Conservation (phyloP, 2,797 vertebrate genomes). For the Benthosema pterotum region DNA sequence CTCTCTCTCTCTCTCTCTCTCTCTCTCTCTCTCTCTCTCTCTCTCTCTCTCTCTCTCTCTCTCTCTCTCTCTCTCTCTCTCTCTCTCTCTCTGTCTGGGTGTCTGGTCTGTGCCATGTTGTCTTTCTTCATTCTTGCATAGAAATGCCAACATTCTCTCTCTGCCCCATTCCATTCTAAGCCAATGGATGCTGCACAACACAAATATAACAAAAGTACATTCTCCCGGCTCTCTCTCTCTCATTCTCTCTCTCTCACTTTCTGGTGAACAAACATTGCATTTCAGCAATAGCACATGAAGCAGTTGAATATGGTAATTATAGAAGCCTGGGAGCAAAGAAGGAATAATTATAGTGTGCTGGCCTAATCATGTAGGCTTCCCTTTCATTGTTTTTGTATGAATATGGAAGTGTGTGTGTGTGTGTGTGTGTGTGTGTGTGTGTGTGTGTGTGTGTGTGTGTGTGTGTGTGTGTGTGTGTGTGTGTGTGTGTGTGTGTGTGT, state of each 20-base stretch:
- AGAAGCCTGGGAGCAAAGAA: constrained; percentile 43
- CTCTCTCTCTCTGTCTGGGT: constrained; percentile 10
- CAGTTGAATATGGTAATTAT: constrained; percentile 48
- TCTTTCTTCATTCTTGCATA: too few species aligned
- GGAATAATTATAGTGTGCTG: constrained; percentile 45
- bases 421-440: too few species aligned
- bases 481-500: constrained; percentile 12
- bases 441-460: too few species aligned
- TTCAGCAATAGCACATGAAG: constrained; percentile 47
- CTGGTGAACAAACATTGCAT: constrained; percentile 9
- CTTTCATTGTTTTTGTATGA: constrained; percentile 46
- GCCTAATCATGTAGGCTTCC: constrained; percentile 25
- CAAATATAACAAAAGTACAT: not conserved
- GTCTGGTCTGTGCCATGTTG: too few species aligned
- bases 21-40: not conserved
- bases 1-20: too few species aligned
- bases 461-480: constrained; percentile 9
- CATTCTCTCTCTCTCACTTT: constrained; percentile 11
- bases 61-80: constrained; percentile 5
- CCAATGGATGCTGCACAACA: too few species aligned
- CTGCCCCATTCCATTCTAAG: too few species aligned
- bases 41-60: not conserved
- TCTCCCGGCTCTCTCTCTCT: constrained; percentile 31
- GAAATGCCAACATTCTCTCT: too few species aligned
- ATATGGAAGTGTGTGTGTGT: constrained; percentile 15